Base-by-base conservation (phyloP, 2,113 vertebrate species). In the Agelaius tricolor region DNA sequence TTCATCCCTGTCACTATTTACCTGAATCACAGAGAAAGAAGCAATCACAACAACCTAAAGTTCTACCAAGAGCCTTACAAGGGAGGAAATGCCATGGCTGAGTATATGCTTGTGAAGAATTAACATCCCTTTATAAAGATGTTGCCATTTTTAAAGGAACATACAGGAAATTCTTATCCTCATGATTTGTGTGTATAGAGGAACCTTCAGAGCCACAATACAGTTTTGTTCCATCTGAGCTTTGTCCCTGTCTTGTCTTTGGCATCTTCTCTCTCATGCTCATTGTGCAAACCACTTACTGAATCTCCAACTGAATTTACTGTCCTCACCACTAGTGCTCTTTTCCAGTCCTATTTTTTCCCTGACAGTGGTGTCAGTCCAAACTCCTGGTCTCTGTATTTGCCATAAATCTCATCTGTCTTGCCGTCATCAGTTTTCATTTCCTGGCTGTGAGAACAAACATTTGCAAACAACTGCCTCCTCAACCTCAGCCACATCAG, bases 331-430 rank as follows among this genome's bases (percentile, higher is more conserved):
- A 16, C 31, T 55, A 49, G 18, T 54, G 84, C 13, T 17, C 21
- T 43, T 73, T 86, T 66, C 23, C 21, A 73, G 46, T 66, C 31
- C 47, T 88, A 4, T 15, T 57, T 72, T 52, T 39, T 77, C 18
- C 13, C 13, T 43, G 39, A 35, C 5, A 21, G 55, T 63, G 7
- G 41, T 41, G 9, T n/a, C 0, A 0, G 2, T 33, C 51, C 74
- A 15, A 47, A 22, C 24, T 90, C 15, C 21, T 57, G 13, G 12
- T 51, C 37, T 92, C 47, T 52, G 19, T 62, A 43, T 71, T 65
- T 79, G 33, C 31, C 15, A 78, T 49, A 27, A 54, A 67, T 62
- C 9, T 71, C 52, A 46, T 79, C 55, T 52, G 17, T 37, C 39
- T 28, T 54, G 44, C n/a, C 33, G 9, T 68, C n/a, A n/a, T 67